Evolutionary conservation across 1,140 invertebrate species (phyloP).

Genomic region (Popillia japonica): DNA sequence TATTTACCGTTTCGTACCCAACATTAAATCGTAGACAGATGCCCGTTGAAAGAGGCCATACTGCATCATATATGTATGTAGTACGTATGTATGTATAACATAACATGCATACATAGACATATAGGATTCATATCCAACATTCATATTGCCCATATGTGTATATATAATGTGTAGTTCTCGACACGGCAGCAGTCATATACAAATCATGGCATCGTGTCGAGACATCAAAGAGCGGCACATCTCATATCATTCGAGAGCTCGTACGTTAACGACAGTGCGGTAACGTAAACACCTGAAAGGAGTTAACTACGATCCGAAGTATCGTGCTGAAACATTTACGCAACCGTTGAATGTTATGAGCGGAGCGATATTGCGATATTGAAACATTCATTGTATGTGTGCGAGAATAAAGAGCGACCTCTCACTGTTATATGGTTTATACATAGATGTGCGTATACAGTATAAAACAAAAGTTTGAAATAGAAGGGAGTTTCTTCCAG

Average conservation of each 20-base stretch:
- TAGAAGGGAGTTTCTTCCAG: too few species aligned
- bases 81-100: not conserved
- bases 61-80: not conserved
- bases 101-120: not conserved
- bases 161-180: not conserved
- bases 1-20: not conserved
- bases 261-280: constrained; percentile 23
- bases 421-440: not conserved
- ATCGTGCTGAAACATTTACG: constrained; percentile 26
- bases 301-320: constrained; percentile 16
- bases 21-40: not conserved
- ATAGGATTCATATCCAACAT: not conserved
- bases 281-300: constrained; percentile 31
- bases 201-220: constrained; percentile 8
- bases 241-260: constrained; percentile 3
- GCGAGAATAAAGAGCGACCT: constrained; percentile 9
- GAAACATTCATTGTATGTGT: constrained; percentile 30
- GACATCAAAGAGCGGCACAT: constrained; percentile 27
- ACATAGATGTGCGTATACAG: not conserved
- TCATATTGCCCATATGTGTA: not conserved
- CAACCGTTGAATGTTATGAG: constrained; percentile 14
- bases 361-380: constrained; percentile 22
- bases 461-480: constrained; percentile 6
- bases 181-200: constrained; percentile 11
- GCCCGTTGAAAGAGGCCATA: not conserved